phyloP scores from a whole-genome alignment of 2,888 invertebrate species.

The Ectropis crepuscularia region DNA sequence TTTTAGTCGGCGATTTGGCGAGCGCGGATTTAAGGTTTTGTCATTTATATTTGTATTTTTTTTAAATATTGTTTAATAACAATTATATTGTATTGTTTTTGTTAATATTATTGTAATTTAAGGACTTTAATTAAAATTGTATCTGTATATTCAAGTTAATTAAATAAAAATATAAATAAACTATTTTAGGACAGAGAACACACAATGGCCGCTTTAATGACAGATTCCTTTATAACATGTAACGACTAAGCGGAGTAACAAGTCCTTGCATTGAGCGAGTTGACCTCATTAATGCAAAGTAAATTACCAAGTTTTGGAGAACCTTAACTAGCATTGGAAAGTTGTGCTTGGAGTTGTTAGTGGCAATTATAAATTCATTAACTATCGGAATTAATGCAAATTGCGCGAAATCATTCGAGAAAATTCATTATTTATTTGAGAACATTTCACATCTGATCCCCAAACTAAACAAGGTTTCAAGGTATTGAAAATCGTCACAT shows the following conservation, averaged over 20 bases:
- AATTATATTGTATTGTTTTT: too few relatives aligned
- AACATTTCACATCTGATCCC: background rate
- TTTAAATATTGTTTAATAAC: too few relatives aligned
- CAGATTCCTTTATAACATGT: background rate
- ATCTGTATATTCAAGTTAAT: too few relatives aligned
- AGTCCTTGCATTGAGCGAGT: constrained; percentile 12
- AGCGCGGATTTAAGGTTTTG: too few relatives aligned
- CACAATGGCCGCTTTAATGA: background rate
- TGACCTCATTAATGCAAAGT: constrained; percentile 36
- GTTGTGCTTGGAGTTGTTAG: constrained; percentile 35
- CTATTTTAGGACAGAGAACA: too few relatives aligned
- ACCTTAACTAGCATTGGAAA: constrained; percentile 37
- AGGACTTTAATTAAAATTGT: too few relatives aligned
- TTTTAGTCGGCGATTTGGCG: too few relatives aligned
- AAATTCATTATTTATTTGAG: background rate
- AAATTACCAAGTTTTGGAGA: constrained; percentile 35
- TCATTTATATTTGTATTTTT: too few relatives aligned
- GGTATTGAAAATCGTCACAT: too few relatives aligned
- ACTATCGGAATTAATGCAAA: constrained; percentile 36
- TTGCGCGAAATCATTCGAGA: constrained; percentile 11
- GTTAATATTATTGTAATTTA: too few relatives aligned
- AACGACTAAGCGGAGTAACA: background rate
- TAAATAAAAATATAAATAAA: too few relatives aligned
- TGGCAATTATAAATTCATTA: constrained; percentile 40
- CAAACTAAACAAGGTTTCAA: too few relatives aligned